Evolutionary conservation across 1,140 invertebrate genomes (phyloP).

Genomic region (Drosophila kikkawai): DNA sequence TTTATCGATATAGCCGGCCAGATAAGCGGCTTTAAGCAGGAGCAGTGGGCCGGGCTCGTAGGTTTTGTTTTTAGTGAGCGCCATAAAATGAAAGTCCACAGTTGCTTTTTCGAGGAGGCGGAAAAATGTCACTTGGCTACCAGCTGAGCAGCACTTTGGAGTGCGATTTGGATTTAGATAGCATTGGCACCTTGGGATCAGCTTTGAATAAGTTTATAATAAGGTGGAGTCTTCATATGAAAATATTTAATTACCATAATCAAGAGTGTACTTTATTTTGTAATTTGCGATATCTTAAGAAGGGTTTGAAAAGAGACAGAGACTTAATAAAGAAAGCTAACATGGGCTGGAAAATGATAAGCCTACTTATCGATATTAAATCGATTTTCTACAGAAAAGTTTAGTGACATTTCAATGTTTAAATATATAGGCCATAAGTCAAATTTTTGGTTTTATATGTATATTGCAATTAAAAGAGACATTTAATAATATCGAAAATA

Average conservation of each 20-base stretch:
- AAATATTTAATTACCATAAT: neutral
- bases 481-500: no score
- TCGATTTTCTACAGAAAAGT: no score
- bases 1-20: conserved; percentile 74
- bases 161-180: conserved; percentile 9
- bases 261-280: neutral
- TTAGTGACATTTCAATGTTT: no score
- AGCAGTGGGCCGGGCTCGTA: conserved; percentile 61
- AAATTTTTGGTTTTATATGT: no score
- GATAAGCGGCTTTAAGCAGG: conserved; percentile 69
- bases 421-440: no score
- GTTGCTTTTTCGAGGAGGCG: conserved; percentile 20
- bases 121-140: conserved; percentile 31
- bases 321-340: no score
- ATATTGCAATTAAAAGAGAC: no score
- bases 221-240: neutral
- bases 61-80: conserved; percentile 72
- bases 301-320: neutral
- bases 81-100: conserved; percentile 60
- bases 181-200: conserved; percentile 2
- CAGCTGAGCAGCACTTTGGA: conserved; percentile 22
- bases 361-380: no score
- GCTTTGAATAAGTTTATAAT: conserved; percentile 1
- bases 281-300: neutral
- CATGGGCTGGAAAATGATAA: no score